These are phyloP conservation scores for Clytia hemisphaerica DNA, from an alignment of 30 jellyfish, hydroid and myxozoan genomes.

Conservation along the genomic window DNA sequence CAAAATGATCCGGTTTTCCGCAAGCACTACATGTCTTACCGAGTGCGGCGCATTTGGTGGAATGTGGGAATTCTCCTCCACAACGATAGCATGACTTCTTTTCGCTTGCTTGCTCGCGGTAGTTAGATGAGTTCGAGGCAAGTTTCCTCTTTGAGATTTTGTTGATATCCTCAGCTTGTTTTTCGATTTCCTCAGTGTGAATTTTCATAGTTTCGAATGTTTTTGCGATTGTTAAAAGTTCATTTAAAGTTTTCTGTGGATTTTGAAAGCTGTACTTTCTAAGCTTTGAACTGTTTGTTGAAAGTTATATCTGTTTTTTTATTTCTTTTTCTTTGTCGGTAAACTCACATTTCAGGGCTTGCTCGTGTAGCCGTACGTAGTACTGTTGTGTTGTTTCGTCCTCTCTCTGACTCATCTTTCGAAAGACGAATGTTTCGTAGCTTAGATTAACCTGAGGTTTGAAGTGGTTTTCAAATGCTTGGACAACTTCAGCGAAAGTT, in stretches of 20 bases:
- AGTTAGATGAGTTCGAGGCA: too few relatives aligned
- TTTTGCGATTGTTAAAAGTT: not conserved
- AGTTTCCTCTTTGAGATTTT: too few relatives aligned
- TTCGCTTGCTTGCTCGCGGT: too few relatives aligned
- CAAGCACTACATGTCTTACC: too few relatives aligned
- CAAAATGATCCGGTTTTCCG: too few relatives aligned
- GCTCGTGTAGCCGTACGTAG: conserved; percentile 10
- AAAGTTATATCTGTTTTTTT: conserved; percentile 1
- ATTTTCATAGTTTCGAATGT: not conserved
- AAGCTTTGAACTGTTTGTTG: not conserved
- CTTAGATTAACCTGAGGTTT: conserved; percentile 13
- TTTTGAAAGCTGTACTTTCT: too few relatives aligned
- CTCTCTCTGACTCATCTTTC: conserved; percentile 4
- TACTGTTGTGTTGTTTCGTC: conserved; percentile 11
- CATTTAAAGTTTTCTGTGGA: not conserved
- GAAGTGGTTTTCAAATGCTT: conserved; percentile 10
- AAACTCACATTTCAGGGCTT: conserved; percentile 14
- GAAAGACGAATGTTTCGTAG: not conserved
- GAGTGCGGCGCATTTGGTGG: too few relatives aligned
- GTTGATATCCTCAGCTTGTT: too few relatives aligned
- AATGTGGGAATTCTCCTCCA: too few relatives aligned
- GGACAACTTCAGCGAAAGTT: not conserved
- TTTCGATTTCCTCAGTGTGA: too few relatives aligned
- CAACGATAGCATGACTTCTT: too few relatives aligned
- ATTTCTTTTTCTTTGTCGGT: conserved; percentile 1